Base-by-base conservation (phyloP, 1,140 invertebrate species). In the Philaenus spumarius region DNA sequence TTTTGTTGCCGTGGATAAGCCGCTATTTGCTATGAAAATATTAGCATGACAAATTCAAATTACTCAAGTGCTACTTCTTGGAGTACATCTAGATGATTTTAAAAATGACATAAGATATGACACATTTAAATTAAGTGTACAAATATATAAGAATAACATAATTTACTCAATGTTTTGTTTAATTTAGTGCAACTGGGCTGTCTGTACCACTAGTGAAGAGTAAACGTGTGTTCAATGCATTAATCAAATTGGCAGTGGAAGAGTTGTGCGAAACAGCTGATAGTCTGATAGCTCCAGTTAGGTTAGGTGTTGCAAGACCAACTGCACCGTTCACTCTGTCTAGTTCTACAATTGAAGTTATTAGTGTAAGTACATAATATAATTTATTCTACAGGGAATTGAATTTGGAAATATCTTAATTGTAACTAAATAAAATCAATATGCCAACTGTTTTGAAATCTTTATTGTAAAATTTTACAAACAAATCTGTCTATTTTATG, bases 231-330 rank as follows among this genome's bases (percentile, higher is more conserved):
- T 98, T 99, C 71, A 90, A 93, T 64, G 86, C 88, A 1, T 71
- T 98, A 43, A 85, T 95, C 14, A 90, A 88, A 64, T 76, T 97
- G 20, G 86, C 95, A 0, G 86, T 98, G 17, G 93, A 97, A 72
- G 95, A 99, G 75, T 73, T 99, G 6, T 94, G 93, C 64, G 93
- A 98, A 75, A 93, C 92, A 9, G 96, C 96, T 0, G 94, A 98
- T 74, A 90, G 96, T 0, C 74, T 98, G 2, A 90, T 99, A 56
- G 89, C 94, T 2, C 97, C 97, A 0, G 96, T 99, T 0, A 77
- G 95, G 50, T 78, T 97, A 22, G 97, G 97, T 3, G 92, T 98
- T 14, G 90, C 94, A 22, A 80, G 95, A 60, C 95, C 95, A 47
- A 97, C 95, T 1, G 92, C 93, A 20, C 90, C 93, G 0, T 98